Base-by-base conservation (phyloP, 2,113 vertebrate genomes). In the Gallinago jamesoni region DNA sequence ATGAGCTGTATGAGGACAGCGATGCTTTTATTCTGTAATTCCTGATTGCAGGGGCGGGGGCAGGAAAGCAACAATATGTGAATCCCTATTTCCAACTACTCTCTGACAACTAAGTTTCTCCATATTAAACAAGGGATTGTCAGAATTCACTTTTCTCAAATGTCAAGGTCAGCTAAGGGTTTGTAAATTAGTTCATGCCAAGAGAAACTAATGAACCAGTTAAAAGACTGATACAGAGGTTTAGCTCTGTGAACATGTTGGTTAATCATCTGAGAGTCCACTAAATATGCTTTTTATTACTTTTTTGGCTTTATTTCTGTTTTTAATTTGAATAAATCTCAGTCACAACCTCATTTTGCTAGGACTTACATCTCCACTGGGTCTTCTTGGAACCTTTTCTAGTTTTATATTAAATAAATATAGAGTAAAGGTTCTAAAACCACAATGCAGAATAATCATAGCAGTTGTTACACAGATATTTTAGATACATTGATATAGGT, bases 101-200 rank as follows among this genome's bases (percentile, higher is more conserved):
- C 53, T 48, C 50, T 67, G 86, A 55, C 24, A 92, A 88, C 14
- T 70, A 90, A 37, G 23, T 25, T 87, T 87, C 30, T 37, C 11
- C 1, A 9, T 68, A 56, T 39, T 89, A 79, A 73, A 84, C 33
- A 86, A 80, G 23, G 21, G 66, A 47, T 60, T 79, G 39, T 78
- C 90, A 88, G 80, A 93, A 92, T 84, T 74, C 56, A 35, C 66
- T 89, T 87, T 75, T 89, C 67, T 84, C 55, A 84, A 91, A 93
- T 83, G 55, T 91, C 94, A 92, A 93, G 91, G 94, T 94, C 91
- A 87, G 50, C 22, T 88, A 56, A 57, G 87, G 68, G 62, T 89
- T 93, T 86, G 39, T 89, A 88, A 95, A 86, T 93, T 77, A 62
- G 57, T 33, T 94, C 59, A 89, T 84, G 86, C 62, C 84, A 89